Evolutionary conservation across 1,140 invertebrate genomes (phyloP), one percentile per base, ranked within the genome.

Genomic region (Drosophila setifemur): DNA sequence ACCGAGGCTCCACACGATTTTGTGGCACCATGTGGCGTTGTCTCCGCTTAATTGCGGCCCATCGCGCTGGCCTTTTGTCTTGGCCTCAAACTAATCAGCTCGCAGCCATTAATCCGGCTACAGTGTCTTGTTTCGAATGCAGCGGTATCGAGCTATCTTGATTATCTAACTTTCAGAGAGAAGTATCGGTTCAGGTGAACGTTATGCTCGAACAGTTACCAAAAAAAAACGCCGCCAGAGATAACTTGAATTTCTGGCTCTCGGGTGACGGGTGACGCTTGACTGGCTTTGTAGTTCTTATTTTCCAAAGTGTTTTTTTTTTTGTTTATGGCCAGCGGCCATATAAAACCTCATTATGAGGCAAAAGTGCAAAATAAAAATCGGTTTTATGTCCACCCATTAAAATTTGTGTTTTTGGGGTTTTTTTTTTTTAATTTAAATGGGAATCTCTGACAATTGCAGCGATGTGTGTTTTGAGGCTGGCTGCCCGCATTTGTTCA

Each of bases 21-120:
- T 16, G 33, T n/a, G 26, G 60, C 60, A 64, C 21, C 60, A 49
- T 28, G 58, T 64, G 48, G 61, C 28, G 45, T 31, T 53, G 49
- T 53, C 63, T 83, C 64, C 74, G 58, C 66, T 79, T 83, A 83
- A 83, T 83, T 83, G 64, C 55, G 66, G 68, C 43, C 64, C 25
- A 55, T 47, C 19, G 55, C n/a, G 23, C 48, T 54, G 73, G 68
- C 73, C 77, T 77, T 83, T 81, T 73, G 74, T 74, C 45, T 86
- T 86, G 81, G 81, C 81, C 81, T 61, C 67, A 81, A 86, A 85
- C 81, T 86, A 85, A 85, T 86, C 81, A 85, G 81, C 75, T 85
- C 55, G 67, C 42, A 73, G 81, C 81, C 81, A 86, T 85, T 86
- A 85, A 85, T 85, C 81, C 81, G 81, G 37, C 75, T 57, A 55